Percentiles rank a stretch among this genome's conserved stretches.
phyloP scores from a whole-genome alignment of 2,888 invertebrate species.

The Coleophora deauratella region DNA sequence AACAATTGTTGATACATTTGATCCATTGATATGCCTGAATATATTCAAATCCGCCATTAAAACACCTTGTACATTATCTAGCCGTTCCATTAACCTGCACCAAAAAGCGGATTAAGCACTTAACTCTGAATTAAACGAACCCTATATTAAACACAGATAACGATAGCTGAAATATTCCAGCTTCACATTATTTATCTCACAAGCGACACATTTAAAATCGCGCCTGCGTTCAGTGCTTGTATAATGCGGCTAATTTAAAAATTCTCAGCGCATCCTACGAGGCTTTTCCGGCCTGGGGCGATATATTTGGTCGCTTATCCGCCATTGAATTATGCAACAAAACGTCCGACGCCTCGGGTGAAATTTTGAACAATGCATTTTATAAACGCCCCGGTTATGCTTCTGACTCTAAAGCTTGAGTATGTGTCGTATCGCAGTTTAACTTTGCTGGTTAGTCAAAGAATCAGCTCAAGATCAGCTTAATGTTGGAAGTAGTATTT shows the following conservation, averaged over 20 bases:
- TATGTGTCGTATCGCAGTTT: too few species aligned
- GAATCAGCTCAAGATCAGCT: too few species aligned
- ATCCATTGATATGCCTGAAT: too few species aligned
- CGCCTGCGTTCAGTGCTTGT: slow-evolving; percentile 7
- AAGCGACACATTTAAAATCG: slow-evolving; percentile 21
- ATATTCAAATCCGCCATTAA: too few species aligned
- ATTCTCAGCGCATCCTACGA: slow-evolving; percentile 24
- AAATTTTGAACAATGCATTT: slow-evolving; percentile 35
- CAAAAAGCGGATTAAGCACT: too few species aligned
- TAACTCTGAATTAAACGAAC: too few species aligned
- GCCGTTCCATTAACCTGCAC: too few species aligned
- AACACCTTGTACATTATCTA: too few species aligned
- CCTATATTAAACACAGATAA: too few species aligned
- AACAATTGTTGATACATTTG: too few species aligned
- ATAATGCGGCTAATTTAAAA: slow-evolving; percentile 28
- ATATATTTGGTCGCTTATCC: slow-evolving; percentile 33
- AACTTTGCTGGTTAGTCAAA: too few species aligned
- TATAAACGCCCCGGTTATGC: slow-evolving; percentile 16
- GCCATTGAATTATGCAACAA: slow-evolving; percentile 48
- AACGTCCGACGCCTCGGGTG: slow-evolving; percentile 31
- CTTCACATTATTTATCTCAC: slow-evolving; percentile 16
- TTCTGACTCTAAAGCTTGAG: slow-evolving; percentile 3
- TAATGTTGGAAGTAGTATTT: too few species aligned
- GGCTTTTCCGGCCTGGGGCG: slow-evolving; percentile 30
- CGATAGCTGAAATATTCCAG: background rate